A percentile compares a stretch with the other conserved stretches of the same genome.
These are phyloP conservation scores for Lithobates sylvaticus DNA, from an alignment of 2,797 vertebrate species.

Conservation along the genomic window DNA sequence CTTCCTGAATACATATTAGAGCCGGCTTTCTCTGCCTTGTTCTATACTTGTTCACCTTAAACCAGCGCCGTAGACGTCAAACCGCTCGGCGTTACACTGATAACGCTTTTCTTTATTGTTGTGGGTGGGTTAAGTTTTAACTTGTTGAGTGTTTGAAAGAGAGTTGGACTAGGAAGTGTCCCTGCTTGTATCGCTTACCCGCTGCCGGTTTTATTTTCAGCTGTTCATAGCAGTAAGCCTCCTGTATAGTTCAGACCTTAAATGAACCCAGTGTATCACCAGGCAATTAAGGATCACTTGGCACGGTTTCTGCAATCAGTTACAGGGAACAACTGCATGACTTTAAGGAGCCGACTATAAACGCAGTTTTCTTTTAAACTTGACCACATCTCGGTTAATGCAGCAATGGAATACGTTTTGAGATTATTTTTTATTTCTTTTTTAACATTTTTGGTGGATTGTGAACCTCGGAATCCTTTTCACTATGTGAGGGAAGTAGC, in stretches of 20 bases:
- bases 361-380: background rate
- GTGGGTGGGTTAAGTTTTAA: background rate
- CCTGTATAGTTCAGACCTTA: constrained; percentile 47
- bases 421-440: background rate
- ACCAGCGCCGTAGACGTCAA: too few species aligned
- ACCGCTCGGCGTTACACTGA: background rate
- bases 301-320: constrained; percentile 1
- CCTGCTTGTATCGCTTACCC: background rate
- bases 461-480: too few species aligned
- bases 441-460: too few species aligned
- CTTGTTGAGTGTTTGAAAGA: background rate
- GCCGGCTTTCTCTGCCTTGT: too few species aligned
- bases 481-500: background rate
- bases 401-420: background rate
- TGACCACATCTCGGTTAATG: background rate
- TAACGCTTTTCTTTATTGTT: background rate
- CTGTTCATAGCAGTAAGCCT: constrained; percentile 50
- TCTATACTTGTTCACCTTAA: too few species aligned
- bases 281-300: constrained; percentile 47
- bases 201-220: constrained; percentile 28
- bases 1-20: too few species aligned
- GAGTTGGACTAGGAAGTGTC: constrained; percentile 10
- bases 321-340: background rate
- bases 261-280: constrained; percentile 49
- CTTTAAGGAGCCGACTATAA: background rate